A percentile compares a stretch with the other conserved stretches of the same genome.
Evolutionary conservation across 2,113 vertebrate genomes (phyloP).

Genomic region (Phalacrocorax brasilianus): DNA sequence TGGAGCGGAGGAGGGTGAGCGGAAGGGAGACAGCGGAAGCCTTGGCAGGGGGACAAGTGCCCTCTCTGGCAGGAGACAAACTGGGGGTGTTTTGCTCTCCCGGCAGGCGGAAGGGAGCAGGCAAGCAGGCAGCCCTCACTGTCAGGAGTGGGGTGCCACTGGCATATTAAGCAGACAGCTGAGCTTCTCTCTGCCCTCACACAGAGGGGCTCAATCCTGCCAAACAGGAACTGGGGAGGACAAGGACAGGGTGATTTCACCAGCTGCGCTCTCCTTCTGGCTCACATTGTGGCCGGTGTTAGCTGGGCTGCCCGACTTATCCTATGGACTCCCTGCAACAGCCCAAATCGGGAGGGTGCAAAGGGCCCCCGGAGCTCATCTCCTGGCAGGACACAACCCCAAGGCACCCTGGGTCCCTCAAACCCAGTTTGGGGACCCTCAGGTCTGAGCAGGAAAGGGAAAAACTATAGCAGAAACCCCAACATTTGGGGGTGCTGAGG

Average conservation of each 20-base stretch:
- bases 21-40: neutral
- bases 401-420: neutral
- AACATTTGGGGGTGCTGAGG: neutral
- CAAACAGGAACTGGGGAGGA: neutral
- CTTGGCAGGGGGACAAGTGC: neutral
- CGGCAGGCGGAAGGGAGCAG: neutral
- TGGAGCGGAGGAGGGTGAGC: neutral
- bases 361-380: neutral
- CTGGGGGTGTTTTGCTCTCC: neutral
- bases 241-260: neutral
- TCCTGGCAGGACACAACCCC: neutral
- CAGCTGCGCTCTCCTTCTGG: conserved; percentile 6
- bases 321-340: neutral
- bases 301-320: neutral
- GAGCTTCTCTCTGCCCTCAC: neutral
- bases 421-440: neutral
- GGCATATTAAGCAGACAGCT: conserved; percentile 14
- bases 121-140: neutral
- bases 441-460: neutral
- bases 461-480: neutral
- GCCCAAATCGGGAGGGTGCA: rapidly evolving
- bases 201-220: neutral
- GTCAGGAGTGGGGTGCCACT: neutral
- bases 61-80: neutral
- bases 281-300: rapidly evolving